Evolutionary conservation across 2,888 invertebrate genomes (phyloP).

Genomic region (Charanyca ferruginea): DNA sequence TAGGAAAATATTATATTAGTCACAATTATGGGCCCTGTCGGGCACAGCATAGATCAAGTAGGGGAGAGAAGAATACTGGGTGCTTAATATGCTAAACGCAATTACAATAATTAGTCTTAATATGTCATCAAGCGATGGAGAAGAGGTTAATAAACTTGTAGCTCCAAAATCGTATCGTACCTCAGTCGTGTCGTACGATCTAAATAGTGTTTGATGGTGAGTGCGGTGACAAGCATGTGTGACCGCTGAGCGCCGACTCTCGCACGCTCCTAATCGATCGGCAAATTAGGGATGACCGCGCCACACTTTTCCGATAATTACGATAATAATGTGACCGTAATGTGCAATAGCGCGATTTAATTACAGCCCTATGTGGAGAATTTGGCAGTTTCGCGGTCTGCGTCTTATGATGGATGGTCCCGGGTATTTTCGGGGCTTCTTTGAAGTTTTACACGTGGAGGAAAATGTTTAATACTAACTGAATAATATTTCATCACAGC

Average conservation of each 20-base stretch:
- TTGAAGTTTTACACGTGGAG: neutral
- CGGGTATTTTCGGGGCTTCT: neutral
- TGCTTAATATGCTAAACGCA: too few relatives aligned
- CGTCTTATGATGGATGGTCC: neutral
- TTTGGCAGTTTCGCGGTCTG: slow-evolving; percentile 5
- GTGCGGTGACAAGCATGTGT: slow-evolving; percentile 72
- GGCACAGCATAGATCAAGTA: too few relatives aligned
- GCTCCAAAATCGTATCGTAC: slow-evolving; percentile 23
- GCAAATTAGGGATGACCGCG: slow-evolving; percentile 82
- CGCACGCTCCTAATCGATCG: slow-evolving; percentile 89
- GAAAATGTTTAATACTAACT: slow-evolving; percentile 1
- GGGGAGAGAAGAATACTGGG: too few relatives aligned
- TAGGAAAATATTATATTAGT: too few relatives aligned
- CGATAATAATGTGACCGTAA: slow-evolving; percentile 77
- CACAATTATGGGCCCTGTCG: too few relatives aligned
- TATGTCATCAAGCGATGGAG: too few relatives aligned
- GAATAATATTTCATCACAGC: neutral
- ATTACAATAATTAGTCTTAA: too few relatives aligned
- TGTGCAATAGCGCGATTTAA: slow-evolving; percentile 62
- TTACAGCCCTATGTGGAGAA: slow-evolving; percentile 33
- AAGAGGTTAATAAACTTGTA: neutral
- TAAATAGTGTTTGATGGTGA: slow-evolving; percentile 69
- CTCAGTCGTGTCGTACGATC: slow-evolving; percentile 65
- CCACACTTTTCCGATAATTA: slow-evolving; percentile 82
- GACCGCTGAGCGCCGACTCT: slow-evolving; percentile 74